A percentile compares a stretch with the other conserved stretches of the same genome.
Evolutionary conservation across 2,888 invertebrate genomes (phyloP).

Genomic region (Stegana nigrithorax): DNA sequence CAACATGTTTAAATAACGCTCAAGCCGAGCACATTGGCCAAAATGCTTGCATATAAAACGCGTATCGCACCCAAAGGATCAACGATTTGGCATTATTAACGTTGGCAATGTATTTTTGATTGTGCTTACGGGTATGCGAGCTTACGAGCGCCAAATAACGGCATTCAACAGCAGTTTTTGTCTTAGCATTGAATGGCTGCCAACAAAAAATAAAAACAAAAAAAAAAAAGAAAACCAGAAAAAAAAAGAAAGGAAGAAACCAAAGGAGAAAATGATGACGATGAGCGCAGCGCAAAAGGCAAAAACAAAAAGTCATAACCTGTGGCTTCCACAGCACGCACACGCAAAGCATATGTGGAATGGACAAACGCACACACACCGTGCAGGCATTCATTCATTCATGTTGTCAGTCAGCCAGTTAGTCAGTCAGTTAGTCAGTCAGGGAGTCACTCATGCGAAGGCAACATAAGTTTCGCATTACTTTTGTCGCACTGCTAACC

Average conservation of each 20-base stretch:
- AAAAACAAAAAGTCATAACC: conserved; percentile 46
- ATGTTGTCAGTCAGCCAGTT: neutral
- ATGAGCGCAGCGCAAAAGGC: neutral
- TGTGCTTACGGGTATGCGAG: too few species aligned
- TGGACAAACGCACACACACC: conserved; percentile 8
- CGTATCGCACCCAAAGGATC: neutral
- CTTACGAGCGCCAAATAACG: neutral
- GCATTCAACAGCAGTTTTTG: neutral
- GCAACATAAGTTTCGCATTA: conserved; percentile 8
- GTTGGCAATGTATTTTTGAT: conserved; percentile 6
- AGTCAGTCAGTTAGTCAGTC: neutral
- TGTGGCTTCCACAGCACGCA: conserved; percentile 46
- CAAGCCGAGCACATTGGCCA: neutral
- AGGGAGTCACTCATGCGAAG: neutral
- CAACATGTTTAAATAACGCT: neutral
- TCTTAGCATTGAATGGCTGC: conserved; percentile 3
- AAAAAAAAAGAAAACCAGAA: neutral
- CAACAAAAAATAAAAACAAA: neutral
- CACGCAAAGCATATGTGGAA: too few species aligned
- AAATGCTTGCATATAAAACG: neutral
- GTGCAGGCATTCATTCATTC: neutral
- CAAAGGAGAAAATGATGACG: conserved; percentile 20
- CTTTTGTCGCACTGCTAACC: conserved; percentile 4
- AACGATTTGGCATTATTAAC: neutral
- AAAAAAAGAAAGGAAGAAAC: neutral